Percentiles rank a stretch among this genome's conserved stretches.
phyloP scores from a whole-genome alignment of 2,797 vertebrate species.

The Fundulus diaphanus region DNA sequence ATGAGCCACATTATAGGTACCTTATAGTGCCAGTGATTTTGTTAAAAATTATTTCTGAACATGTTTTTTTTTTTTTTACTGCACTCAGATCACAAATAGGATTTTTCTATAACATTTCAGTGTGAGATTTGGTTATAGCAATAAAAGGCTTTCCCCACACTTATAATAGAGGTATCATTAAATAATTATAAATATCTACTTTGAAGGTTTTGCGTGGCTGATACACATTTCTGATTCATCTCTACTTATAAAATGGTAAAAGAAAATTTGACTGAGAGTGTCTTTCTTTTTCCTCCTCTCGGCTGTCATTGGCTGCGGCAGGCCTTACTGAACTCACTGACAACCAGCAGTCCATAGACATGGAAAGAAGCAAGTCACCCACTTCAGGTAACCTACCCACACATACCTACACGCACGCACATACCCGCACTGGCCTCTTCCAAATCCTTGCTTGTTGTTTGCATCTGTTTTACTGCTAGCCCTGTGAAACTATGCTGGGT shows the following conservation, averaged over 20 bases:
- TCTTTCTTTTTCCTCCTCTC: conserved; percentile 43
- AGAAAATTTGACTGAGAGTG: conserved; percentile 33
- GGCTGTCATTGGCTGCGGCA: conserved; percentile 67
- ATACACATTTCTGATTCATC: conserved; percentile 17
- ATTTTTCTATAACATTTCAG: neutral
- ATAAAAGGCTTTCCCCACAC: neutral
- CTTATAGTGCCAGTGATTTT: neutral
- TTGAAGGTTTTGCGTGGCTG: conserved; percentile 48
- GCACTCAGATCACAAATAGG: neutral
- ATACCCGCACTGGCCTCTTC: neutral
- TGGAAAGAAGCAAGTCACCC: conserved; percentile 97
- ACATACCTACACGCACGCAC: conserved; percentile 33
- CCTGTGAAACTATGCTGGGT: conserved; percentile 28
- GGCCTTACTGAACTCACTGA: conserved; percentile 97
- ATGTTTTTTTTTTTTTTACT: neutral
- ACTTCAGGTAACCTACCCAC: conserved; percentile 90
- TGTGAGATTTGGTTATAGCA: neutral
- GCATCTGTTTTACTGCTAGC: conserved; percentile 25
- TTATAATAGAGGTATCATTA: neutral
- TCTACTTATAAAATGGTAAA: neutral
- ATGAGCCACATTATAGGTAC: too few species aligned
- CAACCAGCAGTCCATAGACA: conserved; percentile 92
- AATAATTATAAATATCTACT: neutral
- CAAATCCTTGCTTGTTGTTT: conserved; percentile 5
- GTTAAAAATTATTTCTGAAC: neutral